Evolutionary conservation across 1,140 invertebrate genomes (phyloP).

Genomic region (Drosophila truncata): DNA sequence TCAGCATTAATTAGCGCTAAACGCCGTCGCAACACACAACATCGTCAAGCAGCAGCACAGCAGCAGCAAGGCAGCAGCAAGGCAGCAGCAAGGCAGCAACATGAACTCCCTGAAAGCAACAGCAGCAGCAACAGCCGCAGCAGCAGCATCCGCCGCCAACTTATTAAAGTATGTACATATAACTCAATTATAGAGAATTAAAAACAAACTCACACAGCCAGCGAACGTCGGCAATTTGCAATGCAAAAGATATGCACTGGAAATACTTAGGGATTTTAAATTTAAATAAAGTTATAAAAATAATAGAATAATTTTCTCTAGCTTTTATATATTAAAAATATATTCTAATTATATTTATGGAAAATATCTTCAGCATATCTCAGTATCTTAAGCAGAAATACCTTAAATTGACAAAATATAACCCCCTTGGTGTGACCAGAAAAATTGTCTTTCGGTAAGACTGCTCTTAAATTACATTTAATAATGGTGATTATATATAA

Average conservation of each 20-base stretch:
- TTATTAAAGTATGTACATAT: constrained; percentile 82
- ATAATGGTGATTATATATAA: no score
- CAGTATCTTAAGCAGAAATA: neutral
- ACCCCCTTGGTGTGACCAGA: no score
- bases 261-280: neutral
- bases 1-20: constrained; percentile 81
- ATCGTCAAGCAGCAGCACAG: constrained; percentile 34
- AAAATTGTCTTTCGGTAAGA: no score
- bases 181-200: constrained; percentile 82
- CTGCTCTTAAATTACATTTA: no score
- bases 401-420: no score
- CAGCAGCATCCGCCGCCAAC: constrained; percentile 68
- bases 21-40: constrained; percentile 54
- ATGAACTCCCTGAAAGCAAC: constrained; percentile 41
- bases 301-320: neutral
- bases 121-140: constrained; percentile 28
- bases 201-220: constrained; percentile 75
- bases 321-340: neutral
- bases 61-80: constrained; percentile 26
- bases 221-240: constrained; percentile 73
- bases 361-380: neutral
- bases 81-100: constrained; percentile 27
- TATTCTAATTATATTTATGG: neutral
- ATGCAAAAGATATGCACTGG: constrained; percentile 59
- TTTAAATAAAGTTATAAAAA: neutral